A percentile compares a stretch with the other conserved stretches of the same genome.
Evolutionary conservation across 2,888 invertebrate genomes (phyloP).

Genomic region (Conistra vaccinii): DNA sequence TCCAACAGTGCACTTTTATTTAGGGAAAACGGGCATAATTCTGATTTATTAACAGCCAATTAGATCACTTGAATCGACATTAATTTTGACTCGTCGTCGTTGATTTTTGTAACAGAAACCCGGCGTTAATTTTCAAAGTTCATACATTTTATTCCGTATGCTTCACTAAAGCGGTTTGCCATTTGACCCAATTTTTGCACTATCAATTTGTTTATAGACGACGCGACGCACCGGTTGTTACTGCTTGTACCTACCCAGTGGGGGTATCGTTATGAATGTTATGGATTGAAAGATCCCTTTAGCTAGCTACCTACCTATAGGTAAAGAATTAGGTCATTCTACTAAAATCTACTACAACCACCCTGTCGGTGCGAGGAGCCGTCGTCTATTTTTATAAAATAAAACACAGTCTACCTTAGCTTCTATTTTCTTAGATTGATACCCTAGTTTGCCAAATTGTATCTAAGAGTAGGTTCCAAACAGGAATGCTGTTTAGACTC

Average conservation of each 20-base stretch:
- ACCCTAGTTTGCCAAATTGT: neutral
- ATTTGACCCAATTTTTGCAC: slow-evolving; percentile 4
- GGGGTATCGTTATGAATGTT: neutral
- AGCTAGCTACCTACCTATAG: neutral
- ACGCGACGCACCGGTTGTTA: neutral
- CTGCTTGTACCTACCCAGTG: neutral
- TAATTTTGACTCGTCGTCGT: too few relatives aligned
- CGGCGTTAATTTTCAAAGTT: neutral
- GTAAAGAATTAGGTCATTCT: neutral
- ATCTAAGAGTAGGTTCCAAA: neutral
- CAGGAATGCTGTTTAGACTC: neutral
- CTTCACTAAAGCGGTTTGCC: neutral
- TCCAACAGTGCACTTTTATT: too few relatives aligned
- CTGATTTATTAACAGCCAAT: neutral
- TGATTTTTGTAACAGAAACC: neutral
- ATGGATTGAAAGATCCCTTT: neutral
- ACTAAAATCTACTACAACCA: neutral
- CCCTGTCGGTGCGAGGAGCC: neutral
- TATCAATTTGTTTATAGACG: neutral
- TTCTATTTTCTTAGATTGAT: neutral
- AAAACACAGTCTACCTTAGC: neutral
- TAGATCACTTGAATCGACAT: neutral
- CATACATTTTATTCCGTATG: neutral
- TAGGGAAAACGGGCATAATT: too few relatives aligned
- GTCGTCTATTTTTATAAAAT: neutral